Percentiles rank a stretch among this genome's conserved stretches.
Evolutionary conservation across 1,140 invertebrate species (phyloP).

Genomic region (Pachyrhynchus sulphureomaculatus): DNA sequence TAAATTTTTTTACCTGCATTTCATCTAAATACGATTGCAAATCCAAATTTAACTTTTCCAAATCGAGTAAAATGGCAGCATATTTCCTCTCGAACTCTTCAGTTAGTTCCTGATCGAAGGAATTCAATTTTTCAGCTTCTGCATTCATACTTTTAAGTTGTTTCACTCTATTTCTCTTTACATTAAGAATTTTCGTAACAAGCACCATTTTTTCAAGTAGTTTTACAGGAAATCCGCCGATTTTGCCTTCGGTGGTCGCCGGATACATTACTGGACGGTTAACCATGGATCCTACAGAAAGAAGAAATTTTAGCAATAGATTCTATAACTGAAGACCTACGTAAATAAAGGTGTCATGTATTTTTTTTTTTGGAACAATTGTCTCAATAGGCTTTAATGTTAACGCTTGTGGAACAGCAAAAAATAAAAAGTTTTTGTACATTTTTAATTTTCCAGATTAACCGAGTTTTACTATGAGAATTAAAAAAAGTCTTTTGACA

Average conservation of each 20-base stretch:
- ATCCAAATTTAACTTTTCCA: conserved; percentile 89
- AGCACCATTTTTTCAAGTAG: conserved; percentile 85
- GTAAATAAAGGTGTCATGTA: no score
- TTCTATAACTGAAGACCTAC: background rate
- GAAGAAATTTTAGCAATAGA: background rate
- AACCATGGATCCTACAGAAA: conserved; percentile 34
- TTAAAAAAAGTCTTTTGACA: no score
- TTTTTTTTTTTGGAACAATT: no score
- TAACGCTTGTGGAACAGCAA: no score
- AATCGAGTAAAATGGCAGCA: conserved; percentile 83
- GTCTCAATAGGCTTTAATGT: no score
- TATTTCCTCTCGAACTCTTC: conserved; percentile 90
- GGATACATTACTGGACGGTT: conserved; percentile 52
- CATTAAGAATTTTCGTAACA: conserved; percentile 80
- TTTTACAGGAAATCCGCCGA: conserved; percentile 83
- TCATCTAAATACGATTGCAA: conserved; percentile 82
- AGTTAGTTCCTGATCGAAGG: conserved; percentile 73
- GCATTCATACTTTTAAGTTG: conserved; percentile 85
- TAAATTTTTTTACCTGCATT: conserved; percentile 77
- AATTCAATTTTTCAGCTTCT: conserved; percentile 84
- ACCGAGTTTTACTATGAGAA: no score
- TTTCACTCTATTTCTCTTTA: conserved; percentile 81
- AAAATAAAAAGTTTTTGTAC: no score
- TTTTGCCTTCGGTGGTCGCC: conserved; percentile 54
- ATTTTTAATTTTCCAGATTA: no score